phyloP scores from a whole-genome alignment of 2,888 invertebrate genomes.

The Sphaerophoria taeniata region DNA sequence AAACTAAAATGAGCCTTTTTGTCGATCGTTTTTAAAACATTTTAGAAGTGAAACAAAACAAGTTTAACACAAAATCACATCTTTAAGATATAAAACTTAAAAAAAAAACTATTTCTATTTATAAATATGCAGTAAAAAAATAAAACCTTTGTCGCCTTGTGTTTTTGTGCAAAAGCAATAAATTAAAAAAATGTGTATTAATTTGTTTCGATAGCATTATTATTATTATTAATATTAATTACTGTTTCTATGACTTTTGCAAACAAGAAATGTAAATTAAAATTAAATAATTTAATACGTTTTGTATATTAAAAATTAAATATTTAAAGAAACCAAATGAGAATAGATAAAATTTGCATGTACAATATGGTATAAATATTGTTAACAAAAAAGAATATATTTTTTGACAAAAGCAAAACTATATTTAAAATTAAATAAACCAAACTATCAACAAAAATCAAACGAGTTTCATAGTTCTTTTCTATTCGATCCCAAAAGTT shows the following conservation, averaged over 20 bases:
- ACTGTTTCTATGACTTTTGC: conserved; percentile 34
- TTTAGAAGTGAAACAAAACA: conserved; percentile 43
- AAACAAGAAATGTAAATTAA: conserved; percentile 45
- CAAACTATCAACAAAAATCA: conserved; percentile 8
- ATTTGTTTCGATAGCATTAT: conserved; percentile 62
- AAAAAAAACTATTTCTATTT: conserved; percentile 39
- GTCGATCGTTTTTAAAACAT: conserved; percentile 72
- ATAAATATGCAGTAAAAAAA: conserved; percentile 61
- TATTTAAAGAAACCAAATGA: conserved; percentile 21
- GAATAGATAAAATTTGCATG: conserved; percentile 59
- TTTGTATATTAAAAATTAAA: conserved; percentile 69
- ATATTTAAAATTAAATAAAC: conserved; percentile 32
- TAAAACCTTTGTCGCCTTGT: conserved; percentile 71
- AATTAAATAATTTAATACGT: conserved; percentile 45
- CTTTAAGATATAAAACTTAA: conserved; percentile 57
- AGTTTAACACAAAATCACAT: conserved; percentile 54
- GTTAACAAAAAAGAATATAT: conserved; percentile 54
- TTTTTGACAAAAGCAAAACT: conserved; percentile 61
- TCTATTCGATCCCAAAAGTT: conserved; percentile 59
- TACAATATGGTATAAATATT: conserved; percentile 70
- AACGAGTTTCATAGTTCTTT: conserved; percentile 63
- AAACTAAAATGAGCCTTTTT: conserved; percentile 51
- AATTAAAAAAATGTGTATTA: conserved; percentile 69
- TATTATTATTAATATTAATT: background rate
- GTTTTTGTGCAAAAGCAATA: conserved; percentile 75